Base-by-base conservation (phyloP, 2,888 invertebrate genomes). In the Brassicogethes aeneus region DNA sequence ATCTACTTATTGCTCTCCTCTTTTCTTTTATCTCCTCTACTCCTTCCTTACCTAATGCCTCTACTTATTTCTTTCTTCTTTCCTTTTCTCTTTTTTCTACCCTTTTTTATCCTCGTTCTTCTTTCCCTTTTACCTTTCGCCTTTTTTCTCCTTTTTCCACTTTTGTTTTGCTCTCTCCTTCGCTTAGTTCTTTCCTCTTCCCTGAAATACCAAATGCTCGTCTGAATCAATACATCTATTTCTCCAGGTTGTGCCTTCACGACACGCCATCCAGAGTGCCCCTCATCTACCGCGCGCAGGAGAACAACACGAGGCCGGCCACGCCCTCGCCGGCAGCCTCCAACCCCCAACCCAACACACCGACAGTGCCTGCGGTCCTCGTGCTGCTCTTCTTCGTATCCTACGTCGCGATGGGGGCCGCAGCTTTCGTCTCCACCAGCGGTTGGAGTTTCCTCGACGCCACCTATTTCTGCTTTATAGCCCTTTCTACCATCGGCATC, bases 401-500 rank as follows among this genome's bases (percentile, higher is more conserved):
- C 33, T 89, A 89, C 68, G 76, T 89, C 47, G 80, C 81, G 54
- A 69, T 82, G 7, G 89, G 89, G 1, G 87, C 88, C 0, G 77
- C 78, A 16, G 76, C 83, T 44, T 86, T 88, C 68, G 81, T 85
- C 13, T 73, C 81, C n/a, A 83, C 85, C 77, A 85, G 84, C 60
- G 80, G 82, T 55, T 86, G 86, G 85, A 80, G 79, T 44, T 80
- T 85, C 61, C 72, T 87, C 34, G 87, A 89, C 61, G 85, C 85
- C 3, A 81, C 83, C 2, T 89, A 88, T 68, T 87, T 88, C 67
- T 87, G 88, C 62, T 89, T 89, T 66, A 82, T 87, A 49, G 86
- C 88, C 2, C 70, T 89, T 50, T 82, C 86, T 0, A 89, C 89
- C 2, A 87, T 89, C 44, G 87, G 87, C 29, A 83, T 87, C 50